Conservation (phyloP, 2,888 invertebrate genomes). For the Drosophila incognita region DNA sequence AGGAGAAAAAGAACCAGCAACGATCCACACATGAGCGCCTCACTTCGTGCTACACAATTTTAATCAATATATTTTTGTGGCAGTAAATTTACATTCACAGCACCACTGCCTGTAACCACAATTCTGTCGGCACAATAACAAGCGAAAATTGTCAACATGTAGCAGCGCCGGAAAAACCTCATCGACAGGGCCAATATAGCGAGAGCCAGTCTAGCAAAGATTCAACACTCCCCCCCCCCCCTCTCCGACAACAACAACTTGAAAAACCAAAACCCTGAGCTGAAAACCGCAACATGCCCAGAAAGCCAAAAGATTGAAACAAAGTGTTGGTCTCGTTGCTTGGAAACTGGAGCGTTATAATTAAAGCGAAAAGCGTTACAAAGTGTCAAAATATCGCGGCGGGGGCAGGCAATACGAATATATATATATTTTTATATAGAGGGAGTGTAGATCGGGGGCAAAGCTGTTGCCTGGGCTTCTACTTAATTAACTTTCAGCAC, state of each 20-base stretch:
- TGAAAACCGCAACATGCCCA: slow-evolving; percentile 31
- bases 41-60: neutral
- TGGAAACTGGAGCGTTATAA: slow-evolving; percentile 47
- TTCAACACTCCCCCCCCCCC: slow-evolving; percentile 14
- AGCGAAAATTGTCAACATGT: slow-evolving; percentile 30
- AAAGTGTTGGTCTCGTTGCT: slow-evolving; percentile 1
- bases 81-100: neutral
- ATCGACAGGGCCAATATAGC: slow-evolving; percentile 49
- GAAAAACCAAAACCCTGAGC: slow-evolving; percentile 22
- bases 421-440: neutral
- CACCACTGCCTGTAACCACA: slow-evolving; percentile 19
- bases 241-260: neutral
- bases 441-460: neutral
- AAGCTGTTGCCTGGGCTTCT: slow-evolving; percentile 41
- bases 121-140: slow-evolving; percentile 14
- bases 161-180: slow-evolving; percentile 17
- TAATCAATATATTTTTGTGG: slow-evolving; percentile 10
- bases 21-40: neutral
- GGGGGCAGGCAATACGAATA: slow-evolving; percentile 7
- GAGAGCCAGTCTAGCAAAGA: slow-evolving; percentile 27
- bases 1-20: neutral
- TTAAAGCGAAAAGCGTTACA: slow-evolving; percentile 60
- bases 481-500: slow-evolving; percentile 70
- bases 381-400: slow-evolving; percentile 67
- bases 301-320: slow-evolving; percentile 23